Conservation (phyloP, 2,113 vertebrate species). For the Tretioscincus oriximinensis region DNA sequence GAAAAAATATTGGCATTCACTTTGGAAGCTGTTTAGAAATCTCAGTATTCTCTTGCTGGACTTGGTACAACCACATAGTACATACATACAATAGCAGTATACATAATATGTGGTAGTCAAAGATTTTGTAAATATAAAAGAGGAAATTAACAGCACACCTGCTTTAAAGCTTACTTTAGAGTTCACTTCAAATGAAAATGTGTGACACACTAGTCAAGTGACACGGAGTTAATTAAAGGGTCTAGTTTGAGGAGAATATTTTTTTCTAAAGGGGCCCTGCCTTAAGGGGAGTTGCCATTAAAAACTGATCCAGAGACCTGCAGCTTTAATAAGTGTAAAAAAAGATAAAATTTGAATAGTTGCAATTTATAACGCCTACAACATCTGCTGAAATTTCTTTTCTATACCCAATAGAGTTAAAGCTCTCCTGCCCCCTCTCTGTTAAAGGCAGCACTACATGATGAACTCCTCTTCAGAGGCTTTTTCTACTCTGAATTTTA, state of each 20-base stretch:
- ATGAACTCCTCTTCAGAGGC: too few species aligned
- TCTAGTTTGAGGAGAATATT: not conserved
- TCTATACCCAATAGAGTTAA: too few species aligned
- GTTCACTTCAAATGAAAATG: not conserved
- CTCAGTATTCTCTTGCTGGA: not conserved
- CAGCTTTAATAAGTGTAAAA: too few species aligned
- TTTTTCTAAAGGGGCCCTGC: too few species aligned
- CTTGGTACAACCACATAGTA: not conserved
- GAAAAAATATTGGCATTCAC: not conserved
- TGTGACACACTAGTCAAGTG: not conserved
- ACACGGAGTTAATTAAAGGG: not conserved
- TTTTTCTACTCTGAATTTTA: too few species aligned
- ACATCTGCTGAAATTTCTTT: too few species aligned
- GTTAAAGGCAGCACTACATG: too few species aligned
- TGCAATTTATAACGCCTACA: too few species aligned
- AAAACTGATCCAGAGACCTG: too few species aligned
- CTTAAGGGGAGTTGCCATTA: too few species aligned
- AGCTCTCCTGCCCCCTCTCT: too few species aligned
- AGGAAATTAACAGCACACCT: not conserved
- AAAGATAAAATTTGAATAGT: too few species aligned
- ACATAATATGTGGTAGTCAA: not conserved
- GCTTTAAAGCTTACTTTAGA: not conserved
- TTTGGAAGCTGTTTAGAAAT: slow-evolving; percentile 9
- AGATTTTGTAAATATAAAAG: not conserved
- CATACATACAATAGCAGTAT: not conserved